These are phyloP conservation scores for Endomychus coccineus DNA, from an alignment of 2,888 invertebrate species.

Conservation along the genomic window DNA sequence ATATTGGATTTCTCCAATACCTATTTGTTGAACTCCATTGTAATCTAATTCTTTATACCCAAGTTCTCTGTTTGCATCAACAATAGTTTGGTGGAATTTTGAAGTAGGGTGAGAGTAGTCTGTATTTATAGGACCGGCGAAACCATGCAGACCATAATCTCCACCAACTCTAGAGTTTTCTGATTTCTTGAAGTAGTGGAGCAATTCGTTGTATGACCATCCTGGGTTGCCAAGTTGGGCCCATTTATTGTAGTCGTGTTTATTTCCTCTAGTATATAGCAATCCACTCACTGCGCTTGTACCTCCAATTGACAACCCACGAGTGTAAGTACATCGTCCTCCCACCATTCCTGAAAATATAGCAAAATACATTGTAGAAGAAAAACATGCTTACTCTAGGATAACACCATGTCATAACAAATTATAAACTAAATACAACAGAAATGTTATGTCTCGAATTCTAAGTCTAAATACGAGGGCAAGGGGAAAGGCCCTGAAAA, in stretches of 20 bases:
- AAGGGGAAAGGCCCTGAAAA: no score
- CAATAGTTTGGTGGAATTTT: slow-evolving; percentile 48
- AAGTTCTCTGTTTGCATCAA: slow-evolving; percentile 66
- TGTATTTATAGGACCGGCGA: slow-evolving; percentile 63
- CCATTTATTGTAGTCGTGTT: slow-evolving; percentile 77
- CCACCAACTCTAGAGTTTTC: slow-evolving; percentile 71
- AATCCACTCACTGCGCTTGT: slow-evolving; percentile 75
- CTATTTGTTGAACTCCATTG: slow-evolving; percentile 65
- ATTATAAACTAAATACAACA: no score
- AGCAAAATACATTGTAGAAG: no score
- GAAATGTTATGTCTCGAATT: no score
- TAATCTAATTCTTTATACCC: slow-evolving; percentile 72
- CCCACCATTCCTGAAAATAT: slow-evolving; percentile 57
- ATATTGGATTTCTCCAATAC: slow-evolving; percentile 48
- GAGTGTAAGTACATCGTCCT: slow-evolving; percentile 69
- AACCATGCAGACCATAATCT: slow-evolving; percentile 55
- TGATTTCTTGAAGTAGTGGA: slow-evolving; percentile 78
- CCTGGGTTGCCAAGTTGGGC: slow-evolving; percentile 66
- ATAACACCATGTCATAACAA: no score
- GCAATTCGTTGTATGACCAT: slow-evolving; percentile 75
- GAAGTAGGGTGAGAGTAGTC: slow-evolving; percentile 73
- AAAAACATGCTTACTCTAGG: no score
- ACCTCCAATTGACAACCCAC: slow-evolving; percentile 78
- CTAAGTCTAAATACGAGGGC: no score
- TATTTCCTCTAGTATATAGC: slow-evolving; percentile 74